phyloP scores from a whole-genome alignment of 2,113 vertebrate species.

The Coracopsis vasa region DNA sequence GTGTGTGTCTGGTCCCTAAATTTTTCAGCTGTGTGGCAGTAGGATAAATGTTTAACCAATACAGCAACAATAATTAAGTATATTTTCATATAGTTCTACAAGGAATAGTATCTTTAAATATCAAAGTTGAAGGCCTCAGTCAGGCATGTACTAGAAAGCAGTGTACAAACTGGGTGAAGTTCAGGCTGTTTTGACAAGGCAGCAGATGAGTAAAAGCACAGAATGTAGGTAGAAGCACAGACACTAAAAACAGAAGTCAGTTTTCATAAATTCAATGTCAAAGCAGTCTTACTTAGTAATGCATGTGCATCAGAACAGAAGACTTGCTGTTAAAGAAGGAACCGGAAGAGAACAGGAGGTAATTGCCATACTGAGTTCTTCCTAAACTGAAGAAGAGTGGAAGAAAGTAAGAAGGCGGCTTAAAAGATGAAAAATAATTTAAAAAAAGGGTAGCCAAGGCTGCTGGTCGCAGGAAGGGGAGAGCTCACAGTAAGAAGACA shows the following conservation, averaged over 20 bases:
- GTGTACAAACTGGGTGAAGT: not conserved
- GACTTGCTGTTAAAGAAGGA: not conserved
- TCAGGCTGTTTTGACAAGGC: not conserved
- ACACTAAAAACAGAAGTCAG: not conserved
- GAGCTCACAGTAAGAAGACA: not conserved
- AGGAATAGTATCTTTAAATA: not conserved
- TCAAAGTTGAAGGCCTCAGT: not conserved
- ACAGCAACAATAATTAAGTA: not conserved
- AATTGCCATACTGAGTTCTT: not conserved
- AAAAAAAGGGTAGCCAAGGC: not conserved
- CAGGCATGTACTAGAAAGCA: not conserved
- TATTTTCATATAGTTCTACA: not conserved
- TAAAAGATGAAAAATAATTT: not conserved
- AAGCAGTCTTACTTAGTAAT: not conserved
- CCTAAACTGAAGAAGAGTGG: not conserved
- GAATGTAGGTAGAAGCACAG: not conserved
- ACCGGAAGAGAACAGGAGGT: not conserved
- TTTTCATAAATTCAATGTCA: not conserved
- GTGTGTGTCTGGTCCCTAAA: not conserved
- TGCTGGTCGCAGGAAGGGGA: not conserved
- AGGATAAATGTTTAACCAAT: not conserved
- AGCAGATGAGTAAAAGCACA: not conserved
- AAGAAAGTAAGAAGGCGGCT: not conserved
- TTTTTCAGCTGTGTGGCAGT: not conserved
- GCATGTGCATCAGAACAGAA: not conserved